Percentiles rank a stretch among this genome's conserved stretches.
These are phyloP conservation scores for Manis crassicaudata DNA, from an alignment of 2,797 vertebrate genomes.

Conservation along the genomic window DNA sequence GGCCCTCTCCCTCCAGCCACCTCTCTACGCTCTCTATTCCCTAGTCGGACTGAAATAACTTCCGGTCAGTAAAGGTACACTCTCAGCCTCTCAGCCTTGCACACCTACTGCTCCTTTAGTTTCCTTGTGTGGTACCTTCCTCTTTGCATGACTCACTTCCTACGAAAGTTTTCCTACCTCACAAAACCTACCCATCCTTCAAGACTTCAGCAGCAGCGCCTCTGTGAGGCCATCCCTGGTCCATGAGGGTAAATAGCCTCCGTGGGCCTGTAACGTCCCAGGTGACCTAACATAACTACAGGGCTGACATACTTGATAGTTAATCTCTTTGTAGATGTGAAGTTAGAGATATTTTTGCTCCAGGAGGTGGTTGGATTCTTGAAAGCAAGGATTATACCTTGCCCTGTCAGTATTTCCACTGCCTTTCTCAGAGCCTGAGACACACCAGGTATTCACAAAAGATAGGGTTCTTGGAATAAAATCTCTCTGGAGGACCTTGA, in stretches of 20 bases:
- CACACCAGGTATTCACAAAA: neutral
- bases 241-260: neutral
- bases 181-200: neutral
- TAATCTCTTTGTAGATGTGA: neutral
- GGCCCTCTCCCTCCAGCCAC: neutral
- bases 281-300: neutral
- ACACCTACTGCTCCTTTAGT: neutral
- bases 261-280: neutral
- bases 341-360: neutral
- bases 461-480: neutral
- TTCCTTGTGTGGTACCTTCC: neutral
- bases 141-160: neutral
- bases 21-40: neutral
- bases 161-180: neutral
- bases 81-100: neutral
- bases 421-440: neutral
- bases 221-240: neutral
- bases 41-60: neutral
- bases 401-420: neutral
- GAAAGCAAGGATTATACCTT: neutral
- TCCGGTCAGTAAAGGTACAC: neutral
- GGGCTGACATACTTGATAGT: neutral
- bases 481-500: neutral
- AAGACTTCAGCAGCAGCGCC: neutral
- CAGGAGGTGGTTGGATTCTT: neutral